phyloP scores from a whole-genome alignment of 2,888 invertebrate species.

The Steinernema carpocapsae region DNA sequence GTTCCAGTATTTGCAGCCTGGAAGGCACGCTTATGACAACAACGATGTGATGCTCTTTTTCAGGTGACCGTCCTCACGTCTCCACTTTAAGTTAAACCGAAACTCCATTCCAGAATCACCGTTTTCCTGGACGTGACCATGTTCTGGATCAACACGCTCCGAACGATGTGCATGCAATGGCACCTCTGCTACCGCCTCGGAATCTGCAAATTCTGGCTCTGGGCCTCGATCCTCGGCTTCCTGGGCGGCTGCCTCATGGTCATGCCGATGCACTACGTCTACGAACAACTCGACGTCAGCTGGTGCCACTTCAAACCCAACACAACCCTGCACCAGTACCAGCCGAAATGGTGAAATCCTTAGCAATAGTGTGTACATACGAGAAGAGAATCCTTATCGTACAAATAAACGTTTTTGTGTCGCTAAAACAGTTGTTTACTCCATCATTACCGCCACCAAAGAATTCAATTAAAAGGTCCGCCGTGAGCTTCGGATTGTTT shows the following conservation, averaged over 20 bases:
- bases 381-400: not conserved
- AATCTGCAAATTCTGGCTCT: constrained; percentile 48
- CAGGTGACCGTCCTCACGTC: constrained; percentile 45
- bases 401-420: not conserved
- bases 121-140: constrained; percentile 61
- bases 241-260: constrained; percentile 48
- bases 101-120: constrained; percentile 52
- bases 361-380: not conserved
- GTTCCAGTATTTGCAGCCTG: constrained; percentile 54
- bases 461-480: no score
- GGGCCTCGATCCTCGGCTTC: constrained; percentile 44
- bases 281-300: constrained; percentile 61
- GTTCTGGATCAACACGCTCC: constrained; percentile 63
- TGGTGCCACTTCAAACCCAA: constrained; percentile 51
- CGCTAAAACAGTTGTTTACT: no score
- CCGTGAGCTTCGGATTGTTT: no score
- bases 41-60: constrained; percentile 62
- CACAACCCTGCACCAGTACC: not conserved
- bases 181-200: constrained; percentile 64
- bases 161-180: constrained; percentile 63
- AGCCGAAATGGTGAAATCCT: not conserved
- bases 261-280: constrained; percentile 59
- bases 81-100: not conserved
- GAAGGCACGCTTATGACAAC: constrained; percentile 58
- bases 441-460: no score